These are phyloP conservation scores for Mustela nigripes DNA, from an alignment of 2,113 vertebrate species.

Conservation along the genomic window DNA sequence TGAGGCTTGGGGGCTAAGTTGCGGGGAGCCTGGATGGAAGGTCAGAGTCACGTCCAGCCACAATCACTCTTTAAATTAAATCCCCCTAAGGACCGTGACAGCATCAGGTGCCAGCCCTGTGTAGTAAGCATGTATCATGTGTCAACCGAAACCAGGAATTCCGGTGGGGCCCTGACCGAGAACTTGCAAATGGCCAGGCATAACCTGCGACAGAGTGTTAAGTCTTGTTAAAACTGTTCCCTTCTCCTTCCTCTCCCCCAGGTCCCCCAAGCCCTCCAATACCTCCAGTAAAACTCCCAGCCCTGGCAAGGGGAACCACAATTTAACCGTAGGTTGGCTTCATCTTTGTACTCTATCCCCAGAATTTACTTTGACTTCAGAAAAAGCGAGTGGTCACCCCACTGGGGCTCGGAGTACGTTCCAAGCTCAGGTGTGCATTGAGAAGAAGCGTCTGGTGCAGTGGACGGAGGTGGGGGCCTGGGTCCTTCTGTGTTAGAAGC, in stretches of 20 bases:
- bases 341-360: background rate
- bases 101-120: background rate
- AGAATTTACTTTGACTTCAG: background rate
- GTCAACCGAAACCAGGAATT: accelerated
- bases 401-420: background rate
- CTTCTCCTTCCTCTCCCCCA: background rate
- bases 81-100: background rate
- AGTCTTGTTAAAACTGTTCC: background rate
- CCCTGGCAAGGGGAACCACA: background rate
- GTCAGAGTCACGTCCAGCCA: background rate
- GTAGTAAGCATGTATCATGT: accelerated
- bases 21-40: background rate
- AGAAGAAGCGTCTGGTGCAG: background rate
- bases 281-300: background rate
- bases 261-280: accelerated
- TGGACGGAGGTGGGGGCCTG: background rate
- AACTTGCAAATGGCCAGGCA: accelerated
- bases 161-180: accelerated
- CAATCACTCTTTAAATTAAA: background rate
- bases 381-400: background rate
- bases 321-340: background rate
- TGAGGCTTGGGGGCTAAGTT: background rate
- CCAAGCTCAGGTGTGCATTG: background rate
- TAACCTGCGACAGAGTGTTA: background rate
- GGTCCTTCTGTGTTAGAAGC: accelerated